A percentile compares a stretch with the other conserved stretches of the same genome.
These are phyloP conservation scores for Cirrhinus mrigala DNA, from an alignment of 2,797 vertebrate genomes.

Conservation along the genomic window DNA sequence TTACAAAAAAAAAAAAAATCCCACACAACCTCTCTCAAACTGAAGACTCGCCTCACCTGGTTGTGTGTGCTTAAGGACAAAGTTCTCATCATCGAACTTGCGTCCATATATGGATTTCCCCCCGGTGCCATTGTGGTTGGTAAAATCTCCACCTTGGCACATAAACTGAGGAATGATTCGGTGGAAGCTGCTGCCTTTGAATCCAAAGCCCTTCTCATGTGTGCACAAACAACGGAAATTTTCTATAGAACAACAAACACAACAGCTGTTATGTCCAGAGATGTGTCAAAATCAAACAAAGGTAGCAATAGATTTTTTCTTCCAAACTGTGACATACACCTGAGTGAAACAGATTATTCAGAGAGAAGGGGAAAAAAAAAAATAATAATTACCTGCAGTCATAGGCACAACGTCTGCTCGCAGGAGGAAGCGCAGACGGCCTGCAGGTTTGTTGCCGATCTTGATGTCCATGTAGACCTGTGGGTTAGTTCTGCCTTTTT, in stretches of 20 bases:
- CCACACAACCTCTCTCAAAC: not conserved
- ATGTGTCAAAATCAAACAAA: not conserved
- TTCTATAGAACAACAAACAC: slow-evolving; percentile 74
- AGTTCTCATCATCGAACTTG: slow-evolving; percentile 99
- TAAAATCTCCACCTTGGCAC: slow-evolving; percentile 98
- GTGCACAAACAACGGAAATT: slow-evolving; percentile 98
- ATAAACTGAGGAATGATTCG: slow-evolving; percentile 98
- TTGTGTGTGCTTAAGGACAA: slow-evolving; percentile 94
- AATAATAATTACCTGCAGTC: slow-evolving; percentile 94
- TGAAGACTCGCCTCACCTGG: slow-evolving; percentile 79
- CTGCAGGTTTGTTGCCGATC: slow-evolving; percentile 94
- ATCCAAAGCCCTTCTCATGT: slow-evolving; percentile 96
- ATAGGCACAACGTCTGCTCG: slow-evolving; percentile 95
- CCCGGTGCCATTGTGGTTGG: slow-evolving; percentile 97
- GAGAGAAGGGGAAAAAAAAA: not conserved
- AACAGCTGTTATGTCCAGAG: not conserved
- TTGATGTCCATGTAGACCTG: slow-evolving; percentile 99
- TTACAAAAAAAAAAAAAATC: not conserved
- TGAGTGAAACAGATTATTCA: not conserved
- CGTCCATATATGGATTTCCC: slow-evolving; percentile 96
- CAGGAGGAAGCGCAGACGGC: slow-evolving; percentile 90
- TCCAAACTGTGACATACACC: not conserved
- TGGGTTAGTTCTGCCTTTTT: slow-evolving; percentile 91
- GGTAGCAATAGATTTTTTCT: not conserved
- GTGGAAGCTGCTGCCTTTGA: slow-evolving; percentile 96